phyloP scores from a whole-genome alignment of 2,113 vertebrate genomes.

The Pseudolaguvia tuberculata region DNA sequence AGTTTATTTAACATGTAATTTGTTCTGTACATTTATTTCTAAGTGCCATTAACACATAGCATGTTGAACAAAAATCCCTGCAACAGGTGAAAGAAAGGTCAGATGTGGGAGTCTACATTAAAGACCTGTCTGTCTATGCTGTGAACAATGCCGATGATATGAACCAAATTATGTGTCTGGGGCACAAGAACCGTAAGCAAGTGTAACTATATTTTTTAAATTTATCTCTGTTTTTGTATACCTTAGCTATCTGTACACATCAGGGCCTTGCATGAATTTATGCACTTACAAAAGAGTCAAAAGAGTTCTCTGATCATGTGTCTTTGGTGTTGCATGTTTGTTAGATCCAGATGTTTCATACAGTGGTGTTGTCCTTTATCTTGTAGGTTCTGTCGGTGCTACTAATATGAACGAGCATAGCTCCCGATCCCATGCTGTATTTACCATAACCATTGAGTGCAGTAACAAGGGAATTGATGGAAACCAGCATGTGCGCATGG shows the following conservation, averaged over 20 bases:
- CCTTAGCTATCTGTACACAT: no score
- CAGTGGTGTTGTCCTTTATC: neutral
- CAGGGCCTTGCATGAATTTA: no score
- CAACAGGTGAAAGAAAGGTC: constrained; percentile 95
- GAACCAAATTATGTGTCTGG: constrained; percentile 97
- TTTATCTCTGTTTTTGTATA: no score
- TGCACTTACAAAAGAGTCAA: no score
- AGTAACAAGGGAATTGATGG: constrained; percentile 94
- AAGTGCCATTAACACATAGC: neutral
- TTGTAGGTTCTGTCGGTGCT: constrained; percentile 88
- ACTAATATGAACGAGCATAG: constrained; percentile 99
- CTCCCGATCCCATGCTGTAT: constrained; percentile 95
- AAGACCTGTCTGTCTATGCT: constrained; percentile 95
- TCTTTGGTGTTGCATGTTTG: no score
- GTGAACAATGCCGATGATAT: constrained; percentile 98
- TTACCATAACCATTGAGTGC: constrained; percentile 97
- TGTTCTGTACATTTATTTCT: neutral
- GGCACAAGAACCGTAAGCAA: constrained; percentile 95
- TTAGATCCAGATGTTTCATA: no score
- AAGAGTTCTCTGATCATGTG: no score
- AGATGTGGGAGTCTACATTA: constrained; percentile 97
- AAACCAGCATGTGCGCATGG: constrained; percentile 95
- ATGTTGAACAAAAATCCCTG: neutral
- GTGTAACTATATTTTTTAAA: neutral
- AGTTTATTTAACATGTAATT: neutral